phyloP scores from a whole-genome alignment of 2,113 vertebrate species.

The Todiramphus saurophagus region DNA sequence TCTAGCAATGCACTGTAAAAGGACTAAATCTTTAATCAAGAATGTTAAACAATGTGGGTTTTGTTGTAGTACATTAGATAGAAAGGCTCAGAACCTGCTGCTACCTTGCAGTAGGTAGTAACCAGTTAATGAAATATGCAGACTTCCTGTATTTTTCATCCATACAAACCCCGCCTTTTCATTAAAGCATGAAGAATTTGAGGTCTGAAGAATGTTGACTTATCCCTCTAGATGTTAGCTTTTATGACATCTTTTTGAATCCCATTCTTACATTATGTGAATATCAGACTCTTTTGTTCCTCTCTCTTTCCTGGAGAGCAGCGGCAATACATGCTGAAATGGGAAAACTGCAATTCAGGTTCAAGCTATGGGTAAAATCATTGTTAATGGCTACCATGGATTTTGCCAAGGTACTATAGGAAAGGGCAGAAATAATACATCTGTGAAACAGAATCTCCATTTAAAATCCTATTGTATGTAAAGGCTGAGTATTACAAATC shows the following conservation, averaged over 20 bases:
- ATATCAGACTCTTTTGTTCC: background rate
- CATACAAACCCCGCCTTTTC: background rate
- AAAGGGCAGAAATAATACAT: background rate
- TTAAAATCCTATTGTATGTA: background rate
- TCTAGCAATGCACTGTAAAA: constrained; percentile 57
- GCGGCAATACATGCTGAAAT: background rate
- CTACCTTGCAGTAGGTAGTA: background rate
- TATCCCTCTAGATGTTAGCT: background rate
- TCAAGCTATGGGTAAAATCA: background rate
- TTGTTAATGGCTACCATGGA: background rate
- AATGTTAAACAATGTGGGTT: constrained; percentile 28
- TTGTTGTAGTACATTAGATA: background rate
- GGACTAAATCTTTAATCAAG: constrained; percentile 58
- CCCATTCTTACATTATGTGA: background rate
- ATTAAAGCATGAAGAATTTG: background rate
- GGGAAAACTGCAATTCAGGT: background rate
- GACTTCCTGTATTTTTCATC: background rate
- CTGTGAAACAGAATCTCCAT: background rate
- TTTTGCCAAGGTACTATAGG: background rate
- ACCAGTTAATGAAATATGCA: background rate
- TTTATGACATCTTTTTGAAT: background rate
- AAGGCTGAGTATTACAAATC: background rate
- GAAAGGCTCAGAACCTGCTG: background rate
- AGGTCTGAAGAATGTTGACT: background rate
- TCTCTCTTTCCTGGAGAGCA: background rate